A percentile compares a stretch with the other conserved stretches of the same genome.
Conservation (phyloP, 2,113 vertebrate species). For the Lasiurus cinereus region DNA sequence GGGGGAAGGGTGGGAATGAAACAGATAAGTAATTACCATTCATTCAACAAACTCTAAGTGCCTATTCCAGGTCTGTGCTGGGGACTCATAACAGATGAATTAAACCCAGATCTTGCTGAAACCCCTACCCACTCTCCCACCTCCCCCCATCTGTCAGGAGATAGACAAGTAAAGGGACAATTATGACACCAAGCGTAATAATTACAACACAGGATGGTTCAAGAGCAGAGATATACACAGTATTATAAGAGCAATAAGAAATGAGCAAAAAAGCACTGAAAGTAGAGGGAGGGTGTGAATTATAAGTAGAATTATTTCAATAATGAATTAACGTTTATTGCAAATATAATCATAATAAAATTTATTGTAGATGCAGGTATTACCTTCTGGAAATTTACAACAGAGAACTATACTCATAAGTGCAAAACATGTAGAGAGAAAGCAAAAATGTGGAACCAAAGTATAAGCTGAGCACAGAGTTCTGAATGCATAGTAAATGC, state of each 20-base stretch:
- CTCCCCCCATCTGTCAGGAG: conserved; percentile 11
- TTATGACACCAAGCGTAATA: conserved; percentile 60
- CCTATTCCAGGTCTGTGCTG: conserved; percentile 30
- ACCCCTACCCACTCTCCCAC: neutral
- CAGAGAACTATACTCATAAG: neutral
- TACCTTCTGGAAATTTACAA: neutral
- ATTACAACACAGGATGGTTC: conserved; percentile 52
- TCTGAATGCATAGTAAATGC: neutral
- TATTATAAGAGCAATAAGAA: neutral
- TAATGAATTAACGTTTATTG: conserved; percentile 60
- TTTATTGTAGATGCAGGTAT: neutral
- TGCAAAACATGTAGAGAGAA: neutral
- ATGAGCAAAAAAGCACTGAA: conserved; percentile 38
- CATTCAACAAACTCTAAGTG: conserved; percentile 49
- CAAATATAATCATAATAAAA: conserved; percentile 42
- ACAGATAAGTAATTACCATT: conserved; percentile 25
- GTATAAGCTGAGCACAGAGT: neutral
- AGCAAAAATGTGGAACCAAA: neutral
- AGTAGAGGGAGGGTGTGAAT: neutral
- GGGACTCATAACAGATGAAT: conserved; percentile 46
- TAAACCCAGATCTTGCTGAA: conserved; percentile 47
- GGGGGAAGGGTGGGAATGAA: neutral
- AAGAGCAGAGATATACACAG: conserved; percentile 48
- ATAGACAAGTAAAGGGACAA: conserved; percentile 39
- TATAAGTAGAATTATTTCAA: neutral